Evolutionary conservation across 2,113 vertebrate species (phyloP).

Genomic region (Dipodomys ordii): DNA sequence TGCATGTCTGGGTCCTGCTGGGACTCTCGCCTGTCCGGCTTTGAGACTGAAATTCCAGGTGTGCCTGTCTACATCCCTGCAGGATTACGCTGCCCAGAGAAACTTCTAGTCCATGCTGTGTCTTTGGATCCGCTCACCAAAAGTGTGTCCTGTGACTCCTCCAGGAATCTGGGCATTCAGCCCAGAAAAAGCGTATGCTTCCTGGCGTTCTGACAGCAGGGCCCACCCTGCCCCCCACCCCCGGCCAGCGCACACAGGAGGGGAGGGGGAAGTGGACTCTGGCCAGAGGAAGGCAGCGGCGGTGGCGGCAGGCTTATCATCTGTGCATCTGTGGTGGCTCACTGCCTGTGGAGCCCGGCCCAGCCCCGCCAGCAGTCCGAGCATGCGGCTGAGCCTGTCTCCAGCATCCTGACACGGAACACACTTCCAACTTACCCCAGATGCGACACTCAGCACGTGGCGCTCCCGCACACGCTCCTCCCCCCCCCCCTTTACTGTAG

Average conservation of each 20-base stretch:
- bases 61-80: neutral
- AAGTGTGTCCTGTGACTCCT: conserved; percentile 88
- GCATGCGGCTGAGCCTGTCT: neutral
- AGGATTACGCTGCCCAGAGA: conserved; percentile 76
- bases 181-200: conserved; percentile 88
- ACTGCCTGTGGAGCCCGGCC: neutral
- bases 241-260: conserved; percentile 19
- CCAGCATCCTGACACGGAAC: neutral
- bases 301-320: neutral
- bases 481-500: neutral
- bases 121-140: conserved; percentile 83
- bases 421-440: neutral
- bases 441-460: neutral
- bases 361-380: too few species aligned
- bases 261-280: neutral
- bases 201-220: conserved; percentile 83
- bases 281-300: neutral
- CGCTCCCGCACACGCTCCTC: neutral
- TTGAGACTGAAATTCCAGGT: conserved; percentile 44
- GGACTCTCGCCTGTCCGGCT: neutral
- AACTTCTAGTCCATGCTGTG: conserved; percentile 84
- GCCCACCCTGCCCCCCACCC: conserved; percentile 84
- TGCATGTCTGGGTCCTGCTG: neutral
- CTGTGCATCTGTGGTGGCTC: neutral
- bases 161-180: conserved; percentile 89